Base-by-base conservation (phyloP, 2,113 vertebrate genomes). In the Erythrocebus patas region DNA sequence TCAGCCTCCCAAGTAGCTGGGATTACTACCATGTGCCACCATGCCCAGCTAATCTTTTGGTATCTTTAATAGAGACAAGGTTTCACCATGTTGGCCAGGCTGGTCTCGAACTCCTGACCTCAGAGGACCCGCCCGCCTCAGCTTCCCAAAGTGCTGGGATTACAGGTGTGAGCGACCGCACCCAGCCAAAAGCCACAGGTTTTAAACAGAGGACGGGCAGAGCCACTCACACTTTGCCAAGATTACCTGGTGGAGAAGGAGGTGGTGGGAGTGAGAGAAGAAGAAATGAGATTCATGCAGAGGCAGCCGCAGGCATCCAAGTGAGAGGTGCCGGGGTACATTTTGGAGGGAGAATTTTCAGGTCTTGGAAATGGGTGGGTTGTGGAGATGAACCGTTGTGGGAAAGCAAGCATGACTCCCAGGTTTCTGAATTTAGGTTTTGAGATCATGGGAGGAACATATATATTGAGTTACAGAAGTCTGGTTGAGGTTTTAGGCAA, bases 301-400 rank as follows among this genome's bases (percentile, higher is more conserved):
- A 30, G 32, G 79, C 1, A 11, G 25, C 25, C 23, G 3, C 27
- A 16, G 68, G 50, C 22, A 22, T 38, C n/a, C 3, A 7, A 6
- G 14, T 0, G 40, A 79, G 59, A 55, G n/a, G 13, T 0, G 0
- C 25, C 0, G 23, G 6, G 27, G 23, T 3, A 4, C 20, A 5
- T 23, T 30, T 25, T 20, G 55, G 43, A 32, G 50, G 38, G 10
- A 7, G 32, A 35, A 14, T 14, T 6, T 6, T 3, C 38, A 18
- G 38, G 25, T 32, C 14, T 76, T 25, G 9, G 79, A 20, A 18
- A 61, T 32, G 14, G 70, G 57, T 9, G 32, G 27, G 11, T 2
- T 61, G 6, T 25, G 52, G 38, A 5, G 57, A 18, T 3, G 8
- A 59, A 25, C 35, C 40, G 12, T 7, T 2, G 10, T 64, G 35